A percentile compares a stretch with the other conserved stretches of the same genome.
phyloP scores from a whole-genome alignment of 2,113 vertebrate species.

The Phylloscopus whistleri region DNA sequence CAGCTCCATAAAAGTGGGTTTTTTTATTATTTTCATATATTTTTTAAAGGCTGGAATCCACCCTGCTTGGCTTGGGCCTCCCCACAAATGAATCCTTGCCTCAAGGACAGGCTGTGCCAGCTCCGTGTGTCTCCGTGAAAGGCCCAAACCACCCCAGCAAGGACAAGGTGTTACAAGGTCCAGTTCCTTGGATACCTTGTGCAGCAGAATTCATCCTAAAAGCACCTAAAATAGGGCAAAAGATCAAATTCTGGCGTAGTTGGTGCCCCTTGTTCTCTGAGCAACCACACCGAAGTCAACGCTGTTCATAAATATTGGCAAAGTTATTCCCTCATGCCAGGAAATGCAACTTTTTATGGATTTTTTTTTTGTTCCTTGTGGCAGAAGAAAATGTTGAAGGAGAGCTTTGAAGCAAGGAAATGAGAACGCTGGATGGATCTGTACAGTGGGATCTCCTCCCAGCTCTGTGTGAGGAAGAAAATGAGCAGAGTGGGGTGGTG shows the following conservation, averaged over 20 bases:
- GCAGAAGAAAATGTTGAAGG: neutral
- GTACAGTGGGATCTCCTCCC: neutral
- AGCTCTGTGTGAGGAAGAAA: neutral
- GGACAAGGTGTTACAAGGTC: neutral
- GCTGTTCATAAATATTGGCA: neutral
- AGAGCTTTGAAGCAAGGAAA: conserved; percentile 34
- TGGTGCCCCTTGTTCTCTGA: neutral
- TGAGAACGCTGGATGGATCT: neutral
- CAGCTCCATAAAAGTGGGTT: neutral
- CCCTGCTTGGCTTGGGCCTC: neutral
- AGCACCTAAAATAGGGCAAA: neutral
- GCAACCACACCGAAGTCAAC: neutral
- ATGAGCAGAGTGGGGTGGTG: neutral
- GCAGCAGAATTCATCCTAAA: neutral
- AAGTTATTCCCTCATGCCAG: neutral
- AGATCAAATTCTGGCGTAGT: neutral
- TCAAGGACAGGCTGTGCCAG: neutral
- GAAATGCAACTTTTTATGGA: neutral
- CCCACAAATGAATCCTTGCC: neutral
- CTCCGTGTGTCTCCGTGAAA: rapidly evolving
- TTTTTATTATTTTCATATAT: neutral
- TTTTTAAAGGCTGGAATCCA: conserved; percentile 9
- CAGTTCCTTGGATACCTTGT: neutral
- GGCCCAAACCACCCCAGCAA: neutral
- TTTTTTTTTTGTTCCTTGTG: conserved; percentile 25